phyloP scores from a whole-genome alignment of 2,113 vertebrate genomes.

The Coptodon rendalli region DNA sequence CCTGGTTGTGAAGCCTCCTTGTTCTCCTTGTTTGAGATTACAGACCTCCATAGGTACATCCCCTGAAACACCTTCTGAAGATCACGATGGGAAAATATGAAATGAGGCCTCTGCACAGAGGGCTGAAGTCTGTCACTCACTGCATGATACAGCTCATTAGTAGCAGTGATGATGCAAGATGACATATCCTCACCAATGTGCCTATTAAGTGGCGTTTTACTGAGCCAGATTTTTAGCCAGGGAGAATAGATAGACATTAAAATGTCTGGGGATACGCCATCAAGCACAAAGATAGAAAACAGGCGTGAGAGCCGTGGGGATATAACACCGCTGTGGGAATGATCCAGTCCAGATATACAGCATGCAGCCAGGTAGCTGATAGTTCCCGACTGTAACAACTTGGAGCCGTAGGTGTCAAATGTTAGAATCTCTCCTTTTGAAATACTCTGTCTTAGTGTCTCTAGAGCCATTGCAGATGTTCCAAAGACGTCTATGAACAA shows the following conservation, averaged over 20 bases:
- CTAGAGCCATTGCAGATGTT: slow-evolving; percentile 66
- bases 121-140: slow-evolving; percentile 59
- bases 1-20: not conserved
- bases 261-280: slow-evolving; percentile 41
- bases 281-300: slow-evolving; percentile 76
- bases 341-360: slow-evolving; percentile 27
- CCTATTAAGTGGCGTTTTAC: slow-evolving; percentile 37
- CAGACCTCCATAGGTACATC: slow-evolving; percentile 65
- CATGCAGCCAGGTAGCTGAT: slow-evolving; percentile 73
- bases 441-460: slow-evolving; percentile 77
- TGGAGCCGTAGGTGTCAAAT: slow-evolving; percentile 51
- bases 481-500: slow-evolving; percentile 62
- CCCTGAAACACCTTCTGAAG: slow-evolving; percentile 76
- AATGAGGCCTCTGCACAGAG: slow-evolving; percentile 47
- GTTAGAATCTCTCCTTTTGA: slow-evolving; percentile 59
- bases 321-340: slow-evolving; percentile 22
- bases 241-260: slow-evolving; percentile 71
- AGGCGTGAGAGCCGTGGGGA: slow-evolving; percentile 75
- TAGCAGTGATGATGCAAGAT: slow-evolving; percentile 70
- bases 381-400: slow-evolving; percentile 35
- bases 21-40: not conserved
- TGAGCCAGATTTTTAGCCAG: slow-evolving; percentile 71
- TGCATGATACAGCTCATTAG: slow-evolving; percentile 63
- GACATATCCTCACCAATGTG: slow-evolving; percentile 51
- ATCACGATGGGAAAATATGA: slow-evolving; percentile 74